Evolutionary conservation across 2,797 vertebrate species (phyloP).

Genomic region (Enteromius argenteus): DNA sequence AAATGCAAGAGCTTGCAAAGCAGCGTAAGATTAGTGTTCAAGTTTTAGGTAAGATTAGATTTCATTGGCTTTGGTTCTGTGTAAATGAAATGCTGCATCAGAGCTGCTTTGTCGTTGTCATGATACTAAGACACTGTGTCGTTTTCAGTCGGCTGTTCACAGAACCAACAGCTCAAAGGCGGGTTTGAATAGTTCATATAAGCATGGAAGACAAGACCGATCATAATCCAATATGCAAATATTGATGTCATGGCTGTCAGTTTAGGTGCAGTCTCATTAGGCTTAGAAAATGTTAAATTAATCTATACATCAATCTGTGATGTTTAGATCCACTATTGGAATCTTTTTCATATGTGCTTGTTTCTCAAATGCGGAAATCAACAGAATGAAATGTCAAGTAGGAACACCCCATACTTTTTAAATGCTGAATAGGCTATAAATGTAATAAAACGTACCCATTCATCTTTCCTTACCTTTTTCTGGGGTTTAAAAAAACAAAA

Average conservation of each 20-base stretch:
- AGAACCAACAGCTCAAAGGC: background rate
- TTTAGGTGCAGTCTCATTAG: background rate
- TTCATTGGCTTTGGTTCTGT: conserved; percentile 3
- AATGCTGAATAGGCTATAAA: background rate
- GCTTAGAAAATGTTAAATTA: background rate
- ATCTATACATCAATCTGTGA: background rate
- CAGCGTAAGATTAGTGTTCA: background rate
- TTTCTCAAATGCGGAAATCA: background rate
- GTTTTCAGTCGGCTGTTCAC: background rate
- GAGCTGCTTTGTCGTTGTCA: background rate
- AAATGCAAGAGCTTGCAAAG: background rate
- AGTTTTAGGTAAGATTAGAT: conserved; percentile 16
- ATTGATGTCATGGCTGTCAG: background rate
- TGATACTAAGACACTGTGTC: conserved; percentile 9
- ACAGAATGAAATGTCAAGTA: background rate
- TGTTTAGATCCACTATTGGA: background rate
- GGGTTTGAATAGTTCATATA: background rate
- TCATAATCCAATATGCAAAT: background rate
- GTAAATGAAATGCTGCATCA: conserved; percentile 20
- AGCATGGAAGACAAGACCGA: background rate
- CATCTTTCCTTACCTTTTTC: background rate
- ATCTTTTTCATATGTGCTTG: background rate
- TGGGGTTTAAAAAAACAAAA: background rate
- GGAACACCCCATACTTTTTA: background rate
- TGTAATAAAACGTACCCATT: background rate